A percentile compares a stretch with the other conserved stretches of the same genome.
These are phyloP conservation scores for Antigone vipio DNA, from an alignment of 2,113 vertebrate species.

Conservation along the genomic window DNA sequence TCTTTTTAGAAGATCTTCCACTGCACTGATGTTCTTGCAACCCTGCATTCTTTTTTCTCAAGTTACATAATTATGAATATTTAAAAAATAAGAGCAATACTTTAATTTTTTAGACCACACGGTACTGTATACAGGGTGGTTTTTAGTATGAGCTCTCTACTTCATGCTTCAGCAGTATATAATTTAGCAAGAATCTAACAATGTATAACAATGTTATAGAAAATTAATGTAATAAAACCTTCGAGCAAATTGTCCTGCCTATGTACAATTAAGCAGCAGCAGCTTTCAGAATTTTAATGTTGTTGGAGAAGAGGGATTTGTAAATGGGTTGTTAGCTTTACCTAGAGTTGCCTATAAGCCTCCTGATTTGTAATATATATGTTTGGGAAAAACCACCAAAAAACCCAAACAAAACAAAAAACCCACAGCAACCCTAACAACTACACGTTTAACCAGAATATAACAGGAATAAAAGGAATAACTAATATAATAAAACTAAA, in stretches of 20 bases:
- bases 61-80: neutral
- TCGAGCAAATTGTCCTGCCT: conserved; percentile 46
- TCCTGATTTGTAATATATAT: neutral
- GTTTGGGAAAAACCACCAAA: neutral
- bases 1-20: neutral
- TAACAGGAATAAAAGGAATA: neutral
- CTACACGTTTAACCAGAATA: neutral
- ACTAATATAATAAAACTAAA: neutral
- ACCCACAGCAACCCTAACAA: no score
- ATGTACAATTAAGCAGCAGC: conserved; percentile 42
- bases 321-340: conserved; percentile 11
- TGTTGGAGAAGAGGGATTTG: conserved; percentile 1
- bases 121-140: neutral
- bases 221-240: conserved; percentile 57
- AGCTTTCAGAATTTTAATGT: conserved; percentile 34
- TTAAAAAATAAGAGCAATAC: neutral
- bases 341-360: neutral
- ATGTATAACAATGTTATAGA: conserved; percentile 42
- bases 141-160: neutral
- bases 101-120: neutral
- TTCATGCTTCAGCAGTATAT: conserved; percentile 13
- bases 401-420: neutral
- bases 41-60: neutral
- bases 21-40: neutral
- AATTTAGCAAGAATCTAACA: conserved; percentile 44